Evolutionary conservation across 2,888 invertebrate genomes (phyloP), one percentile per base, ranked within the genome.

Genomic region (Amblyjoppa fuscipennis): DNA sequence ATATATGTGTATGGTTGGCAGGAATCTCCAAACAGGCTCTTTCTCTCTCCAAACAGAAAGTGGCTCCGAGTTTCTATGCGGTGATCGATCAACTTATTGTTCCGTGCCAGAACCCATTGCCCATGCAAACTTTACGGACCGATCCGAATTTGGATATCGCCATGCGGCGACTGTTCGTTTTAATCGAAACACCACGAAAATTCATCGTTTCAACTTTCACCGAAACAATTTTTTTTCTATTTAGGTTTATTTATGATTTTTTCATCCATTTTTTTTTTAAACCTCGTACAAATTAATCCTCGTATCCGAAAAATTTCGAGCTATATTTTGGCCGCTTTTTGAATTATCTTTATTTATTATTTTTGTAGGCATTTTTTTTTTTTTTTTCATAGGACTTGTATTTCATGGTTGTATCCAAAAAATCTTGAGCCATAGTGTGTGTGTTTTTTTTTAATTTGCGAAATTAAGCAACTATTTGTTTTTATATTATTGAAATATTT

Each of bases 41-140:
- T 20, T 71, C 82, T 82, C 56, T 41, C 45, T 74, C 66, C 51
- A 68, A 31, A 82, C 38, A 71, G 28, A 45, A 61, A 75, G 31
- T 16, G 51, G 9, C 6, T 59, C 45, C 6, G 38, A 28, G 70
- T 66, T 34, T 38, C 73, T 31, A 3, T n/a, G 56, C 64, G 45
- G 49, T n/a, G 83, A 80, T 83, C 56, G 74, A 79, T 70, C 75
- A 75, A 79, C 79, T 83, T 83, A 75, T 83, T 70, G 74, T 79
- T 73, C 28, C 59, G 59, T 11, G 41, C 41, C 41, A 41, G 41
- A 41, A 83, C 38, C 71, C 71, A 34, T 68, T 20, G 71, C 64
- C 16, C 59, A 59, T 13, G 25, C 3, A 28, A 59, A 59, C 59
- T 11, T 28, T n/a, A 25, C 25, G 59, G 20, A 13, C 28, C 59